Base-by-base conservation (phyloP, 2,797 vertebrate genomes). In the Peromyscus eremicus region DNA sequence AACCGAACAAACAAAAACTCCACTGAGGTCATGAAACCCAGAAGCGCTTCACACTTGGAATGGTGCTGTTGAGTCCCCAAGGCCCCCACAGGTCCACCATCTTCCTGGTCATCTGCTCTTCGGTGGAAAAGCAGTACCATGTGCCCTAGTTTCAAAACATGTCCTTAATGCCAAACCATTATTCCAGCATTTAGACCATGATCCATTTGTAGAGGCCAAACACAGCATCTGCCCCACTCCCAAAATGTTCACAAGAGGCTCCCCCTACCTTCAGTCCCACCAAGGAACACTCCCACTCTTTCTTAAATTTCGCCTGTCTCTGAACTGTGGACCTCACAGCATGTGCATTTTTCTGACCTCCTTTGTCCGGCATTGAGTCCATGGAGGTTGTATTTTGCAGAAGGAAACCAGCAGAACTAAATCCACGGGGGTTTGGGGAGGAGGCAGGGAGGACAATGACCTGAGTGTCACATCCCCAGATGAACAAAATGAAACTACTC, bases 371-470 rank as follows among this genome's bases (percentile, higher is more conserved):
- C 2, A 3, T 89, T 55, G 52, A 87, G 79, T 90, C 40, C 52
- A 68, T 81, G 12, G 34, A 92, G 8, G 37, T 89, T n/a, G 46
- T 37, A 73, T 89, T 92, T 90, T 82, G 14, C 49, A 92, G 80
- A 52, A 96, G 97, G 97, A 55, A 81, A 95, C 64, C 29, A 85
- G 95, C 77, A 70, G 1, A 14, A 57, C 62, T 76, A 92, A 97
- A 95, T 62, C 21, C 40, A 92, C 17, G 9, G 19, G n/a, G 19
- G 62, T 10, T 27, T 73, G 68, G 92, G 93, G 92, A 96, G 92
- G 32, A 32, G 17, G 49, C 2, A 40, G 37, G 55, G 43, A 43
- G 62, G 5, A 23, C 0, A 4, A n/a, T 52, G 83, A 96, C 52
- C 82, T 85, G 80, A 92, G 52, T 64, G 81, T 93, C 94, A 32